These are phyloP conservation scores for Homarus americanus DNA, from an alignment of 1,140 invertebrate genomes.

Conservation along the genomic window DNA sequence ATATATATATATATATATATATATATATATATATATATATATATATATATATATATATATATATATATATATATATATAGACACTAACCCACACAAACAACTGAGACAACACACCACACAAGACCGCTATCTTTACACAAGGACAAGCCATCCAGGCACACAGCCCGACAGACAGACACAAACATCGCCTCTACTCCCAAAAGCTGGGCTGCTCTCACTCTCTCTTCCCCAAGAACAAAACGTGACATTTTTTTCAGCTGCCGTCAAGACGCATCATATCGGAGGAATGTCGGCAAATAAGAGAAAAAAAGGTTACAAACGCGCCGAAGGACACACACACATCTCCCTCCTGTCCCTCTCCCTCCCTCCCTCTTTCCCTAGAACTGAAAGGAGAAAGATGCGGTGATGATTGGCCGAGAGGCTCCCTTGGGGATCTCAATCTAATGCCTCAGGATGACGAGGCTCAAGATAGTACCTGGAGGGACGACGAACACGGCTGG, in stretches of 20 bases:
- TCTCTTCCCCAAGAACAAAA: background rate
- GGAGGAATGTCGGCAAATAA: background rate
- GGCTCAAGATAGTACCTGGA: background rate
- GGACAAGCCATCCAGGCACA: background rate
- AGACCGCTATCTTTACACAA: background rate
- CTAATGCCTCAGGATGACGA: background rate
- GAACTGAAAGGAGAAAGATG: background rate
- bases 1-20: too few relatives aligned
- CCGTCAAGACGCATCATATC: background rate
- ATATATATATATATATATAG: too few relatives aligned
- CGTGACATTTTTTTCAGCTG: background rate
- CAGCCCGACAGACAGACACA: background rate
- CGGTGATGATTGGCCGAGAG: background rate
- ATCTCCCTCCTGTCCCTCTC: background rate
- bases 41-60: too few relatives aligned
- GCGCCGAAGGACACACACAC: background rate
- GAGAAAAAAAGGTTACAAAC: background rate
- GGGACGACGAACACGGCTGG: background rate
- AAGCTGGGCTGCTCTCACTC: background rate
- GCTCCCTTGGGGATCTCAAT: background rate
- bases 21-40: too few relatives aligned
- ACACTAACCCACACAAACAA: too few relatives aligned
- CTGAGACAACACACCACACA: background rate
- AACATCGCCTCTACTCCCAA: background rate
- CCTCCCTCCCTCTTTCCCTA: background rate